phyloP scores from a whole-genome alignment of 2,888 invertebrate species.

The Hedychridium roseum region DNA sequence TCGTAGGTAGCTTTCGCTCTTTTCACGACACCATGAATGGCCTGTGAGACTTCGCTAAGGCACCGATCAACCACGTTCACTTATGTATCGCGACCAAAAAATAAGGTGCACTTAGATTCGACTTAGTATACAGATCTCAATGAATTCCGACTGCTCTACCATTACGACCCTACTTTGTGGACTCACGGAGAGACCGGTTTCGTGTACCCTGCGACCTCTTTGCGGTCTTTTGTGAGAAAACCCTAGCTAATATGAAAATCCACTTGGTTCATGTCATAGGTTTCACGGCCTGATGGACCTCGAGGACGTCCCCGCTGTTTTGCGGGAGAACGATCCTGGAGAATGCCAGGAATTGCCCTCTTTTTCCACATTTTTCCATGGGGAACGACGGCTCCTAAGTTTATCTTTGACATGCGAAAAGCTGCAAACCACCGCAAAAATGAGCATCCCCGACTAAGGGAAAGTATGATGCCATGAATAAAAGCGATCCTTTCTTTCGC shows the following conservation, averaged over 20 bases:
- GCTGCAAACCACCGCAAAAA: slow-evolving; percentile 14
- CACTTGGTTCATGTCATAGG: slow-evolving; percentile 53
- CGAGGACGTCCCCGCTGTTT: slow-evolving; percentile 36
- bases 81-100: too few relatives aligned
- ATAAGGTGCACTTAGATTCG: too few relatives aligned
- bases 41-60: slow-evolving; percentile 33
- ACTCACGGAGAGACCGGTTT: too few relatives aligned
- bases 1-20: slow-evolving; percentile 36
- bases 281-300: slow-evolving; percentile 45
- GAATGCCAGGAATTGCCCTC: slow-evolving; percentile 46
- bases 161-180: too few relatives aligned
- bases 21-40: slow-evolving; percentile 25
- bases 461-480: too few relatives aligned
- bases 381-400: slow-evolving; percentile 21
- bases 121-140: too few relatives aligned
- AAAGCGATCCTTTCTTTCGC: too few relatives aligned
- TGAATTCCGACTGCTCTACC: too few relatives aligned
- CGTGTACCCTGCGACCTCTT: slow-evolving; percentile 19
- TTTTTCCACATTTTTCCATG: slow-evolving; percentile 40
- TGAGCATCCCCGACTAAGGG: slow-evolving; percentile 24
- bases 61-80: too few relatives aligned
- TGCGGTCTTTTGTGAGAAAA: slow-evolving; percentile 41
- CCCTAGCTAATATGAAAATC: slow-evolving; percentile 38
- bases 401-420: slow-evolving; percentile 24
- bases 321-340: slow-evolving; percentile 46